Percentiles rank a stretch among this genome's conserved stretches.
Conservation (phyloP, 2,797 vertebrate species). For the Girardinus metallicus region DNA sequence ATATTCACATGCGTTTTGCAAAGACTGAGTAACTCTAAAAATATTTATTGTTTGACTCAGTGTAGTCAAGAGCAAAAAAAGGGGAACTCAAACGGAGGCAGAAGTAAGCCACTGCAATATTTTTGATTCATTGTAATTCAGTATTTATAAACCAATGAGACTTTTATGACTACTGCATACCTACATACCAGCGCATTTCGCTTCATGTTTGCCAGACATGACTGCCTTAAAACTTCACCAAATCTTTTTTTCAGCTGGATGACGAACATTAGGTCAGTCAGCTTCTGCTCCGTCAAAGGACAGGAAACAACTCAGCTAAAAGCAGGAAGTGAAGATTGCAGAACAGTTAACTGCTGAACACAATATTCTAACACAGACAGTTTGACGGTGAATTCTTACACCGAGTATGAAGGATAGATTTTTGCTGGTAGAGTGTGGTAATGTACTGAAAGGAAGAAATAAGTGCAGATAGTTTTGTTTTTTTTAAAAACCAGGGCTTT, state of each 20-base stretch:
- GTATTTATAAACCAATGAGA: not conserved
- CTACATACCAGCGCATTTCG: not conserved
- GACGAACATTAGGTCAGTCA: constrained; percentile 56
- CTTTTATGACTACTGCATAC: not conserved
- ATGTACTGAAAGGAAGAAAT: not conserved
- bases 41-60: not conserved
- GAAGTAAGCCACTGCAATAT: not conserved
- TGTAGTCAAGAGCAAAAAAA: not conserved
- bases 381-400: not conserved
- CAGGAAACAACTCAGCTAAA: constrained; percentile 73
- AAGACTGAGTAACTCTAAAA: not conserved
- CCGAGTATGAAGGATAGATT: not conserved
- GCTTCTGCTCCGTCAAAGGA: constrained; percentile 70
- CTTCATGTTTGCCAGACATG: not conserved
- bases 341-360: constrained; percentile 68
- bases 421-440: not conserved
- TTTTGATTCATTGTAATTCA: not conserved
- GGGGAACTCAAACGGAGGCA: not conserved
- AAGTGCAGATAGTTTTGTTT: not conserved
- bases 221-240: constrained; percentile 40
- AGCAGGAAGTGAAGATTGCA: constrained; percentile 77
- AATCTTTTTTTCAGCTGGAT: constrained; percentile 41
- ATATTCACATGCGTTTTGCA: not conserved
- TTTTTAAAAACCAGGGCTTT: not conserved
- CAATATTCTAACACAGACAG: constrained; percentile 21